A percentile compares a stretch with the other conserved stretches of the same genome.
Conservation (phyloP, 2,797 vertebrate species). For the Sebastes minor region DNA sequence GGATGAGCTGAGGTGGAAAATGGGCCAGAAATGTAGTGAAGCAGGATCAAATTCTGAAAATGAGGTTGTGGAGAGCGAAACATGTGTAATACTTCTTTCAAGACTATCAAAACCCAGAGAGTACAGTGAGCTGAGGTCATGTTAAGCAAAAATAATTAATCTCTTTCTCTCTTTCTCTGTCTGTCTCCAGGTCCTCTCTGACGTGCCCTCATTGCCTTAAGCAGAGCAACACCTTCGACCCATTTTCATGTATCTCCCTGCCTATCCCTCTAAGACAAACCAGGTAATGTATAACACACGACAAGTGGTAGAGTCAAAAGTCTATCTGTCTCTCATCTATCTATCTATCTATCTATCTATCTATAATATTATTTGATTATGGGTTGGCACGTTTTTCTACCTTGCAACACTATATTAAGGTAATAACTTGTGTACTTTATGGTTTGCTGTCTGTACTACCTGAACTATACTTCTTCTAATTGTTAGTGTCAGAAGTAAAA, state of each 20-base stretch:
- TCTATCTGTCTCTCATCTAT: background rate
- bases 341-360: background rate
- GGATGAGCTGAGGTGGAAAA: background rate
- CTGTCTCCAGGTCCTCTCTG: conserved; percentile 87
- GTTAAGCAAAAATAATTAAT: background rate
- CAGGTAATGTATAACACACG: conserved; percentile 79
- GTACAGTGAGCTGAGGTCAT: background rate
- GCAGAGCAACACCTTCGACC: conserved; percentile 96
- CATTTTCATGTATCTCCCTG: conserved; percentile 93
- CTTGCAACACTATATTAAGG: background rate
- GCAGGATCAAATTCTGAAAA: background rate
- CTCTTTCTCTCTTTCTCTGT: conserved; percentile 22
- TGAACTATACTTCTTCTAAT: background rate
- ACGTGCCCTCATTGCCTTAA: conserved; percentile 96
- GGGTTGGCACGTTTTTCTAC: background rate
- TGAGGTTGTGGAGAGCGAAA: background rate
- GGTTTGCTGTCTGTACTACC: background rate
- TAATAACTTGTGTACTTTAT: background rate
- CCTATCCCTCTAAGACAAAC: conserved; percentile 93
- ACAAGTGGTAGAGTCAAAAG: background rate
- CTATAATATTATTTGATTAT: no score
- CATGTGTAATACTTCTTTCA: background rate
- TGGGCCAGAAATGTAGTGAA: background rate
- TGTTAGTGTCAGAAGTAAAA: background rate
- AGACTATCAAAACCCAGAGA: background rate